These are phyloP conservation scores for Drosophila biarmipes DNA, from an alignment of 1,140 invertebrate species.

Conservation along the genomic window DNA sequence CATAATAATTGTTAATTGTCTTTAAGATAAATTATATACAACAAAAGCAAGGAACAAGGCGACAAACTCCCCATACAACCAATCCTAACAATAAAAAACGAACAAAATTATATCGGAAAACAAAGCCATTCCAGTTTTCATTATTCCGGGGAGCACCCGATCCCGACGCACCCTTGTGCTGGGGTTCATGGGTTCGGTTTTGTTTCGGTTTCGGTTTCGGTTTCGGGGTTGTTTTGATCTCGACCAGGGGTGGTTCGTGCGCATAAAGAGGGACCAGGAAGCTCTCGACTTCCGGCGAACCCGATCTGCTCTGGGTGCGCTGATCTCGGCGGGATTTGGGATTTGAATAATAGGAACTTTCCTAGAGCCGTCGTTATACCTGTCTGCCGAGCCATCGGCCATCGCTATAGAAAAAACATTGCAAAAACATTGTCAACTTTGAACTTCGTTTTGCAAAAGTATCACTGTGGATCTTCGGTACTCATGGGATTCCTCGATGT, in stretches of 20 bases:
- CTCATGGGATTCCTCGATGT: not conserved
- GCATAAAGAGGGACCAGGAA: conserved; percentile 17
- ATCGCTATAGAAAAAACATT: not conserved
- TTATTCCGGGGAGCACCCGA: not conserved
- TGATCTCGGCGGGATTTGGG: conserved; percentile 4
- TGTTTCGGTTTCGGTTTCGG: too few relatives aligned
- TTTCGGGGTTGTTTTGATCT: conserved; percentile 16
- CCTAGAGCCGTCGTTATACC: not conserved
- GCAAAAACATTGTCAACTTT: not conserved
- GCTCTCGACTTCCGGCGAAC: conserved; percentile 35
- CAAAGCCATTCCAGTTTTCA: conserved; percentile 34
- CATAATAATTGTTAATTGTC: conserved; percentile 78
- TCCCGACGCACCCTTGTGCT: conserved; percentile 3
- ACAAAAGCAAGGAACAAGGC: conserved; percentile 40
- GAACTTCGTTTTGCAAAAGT: not conserved
- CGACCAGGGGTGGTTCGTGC: not conserved
- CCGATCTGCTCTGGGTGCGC: conserved; percentile 32
- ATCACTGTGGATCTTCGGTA: not conserved
- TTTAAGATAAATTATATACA: conserved; percentile 77
- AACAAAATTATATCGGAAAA: conserved; percentile 51
- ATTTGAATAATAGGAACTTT: conserved; percentile 5
- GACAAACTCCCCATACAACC: conserved; percentile 39
- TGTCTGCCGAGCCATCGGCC: not conserved
- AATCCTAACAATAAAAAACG: conserved; percentile 57
- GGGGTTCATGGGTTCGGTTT: not conserved